These are phyloP conservation scores for Muntiacus reevesi DNA, from an alignment of 2,113 vertebrate genomes.

Conservation along the genomic window DNA sequence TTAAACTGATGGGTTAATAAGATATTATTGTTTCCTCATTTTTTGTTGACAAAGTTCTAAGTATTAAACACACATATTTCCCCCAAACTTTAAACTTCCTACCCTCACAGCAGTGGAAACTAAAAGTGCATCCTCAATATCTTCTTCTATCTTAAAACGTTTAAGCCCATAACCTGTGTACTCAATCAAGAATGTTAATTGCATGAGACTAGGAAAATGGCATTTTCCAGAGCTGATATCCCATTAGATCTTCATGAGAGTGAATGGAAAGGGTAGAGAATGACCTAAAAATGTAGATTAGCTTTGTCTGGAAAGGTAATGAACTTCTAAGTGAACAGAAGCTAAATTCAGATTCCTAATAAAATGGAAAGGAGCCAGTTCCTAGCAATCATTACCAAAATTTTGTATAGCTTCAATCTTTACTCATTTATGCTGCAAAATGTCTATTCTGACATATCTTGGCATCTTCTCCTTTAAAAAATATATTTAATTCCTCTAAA, in stretches of 20 bases:
- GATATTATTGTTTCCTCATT: neutral
- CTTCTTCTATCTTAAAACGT: neutral
- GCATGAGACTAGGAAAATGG: constrained; percentile 13
- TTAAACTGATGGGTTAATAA: neutral
- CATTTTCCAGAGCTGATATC: constrained; percentile 19
- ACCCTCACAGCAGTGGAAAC: neutral
- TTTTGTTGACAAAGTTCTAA: neutral
- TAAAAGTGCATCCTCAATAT: neutral
- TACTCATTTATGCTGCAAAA: neutral
- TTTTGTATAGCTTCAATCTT: neutral
- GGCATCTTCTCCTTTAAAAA: neutral
- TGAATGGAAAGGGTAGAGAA: constrained; percentile 36
- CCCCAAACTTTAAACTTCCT: neutral
- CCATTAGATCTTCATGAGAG: neutral
- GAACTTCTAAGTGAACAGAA: constrained; percentile 56
- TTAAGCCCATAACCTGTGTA: neutral
- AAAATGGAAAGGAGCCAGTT: constrained; percentile 53
- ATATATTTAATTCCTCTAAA: neutral
- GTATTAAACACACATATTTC: neutral
- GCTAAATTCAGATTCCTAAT: constrained; percentile 61
- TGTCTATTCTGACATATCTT: neutral
- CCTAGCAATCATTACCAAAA: constrained; percentile 37
- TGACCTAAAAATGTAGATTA: constrained; percentile 60
- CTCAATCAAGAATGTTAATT: constrained; percentile 19
- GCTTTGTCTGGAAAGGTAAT: constrained; percentile 57